These are phyloP conservation scores for Tiliqua scincoides DNA, from an alignment of 2,113 vertebrate species.

Conservation along the genomic window DNA sequence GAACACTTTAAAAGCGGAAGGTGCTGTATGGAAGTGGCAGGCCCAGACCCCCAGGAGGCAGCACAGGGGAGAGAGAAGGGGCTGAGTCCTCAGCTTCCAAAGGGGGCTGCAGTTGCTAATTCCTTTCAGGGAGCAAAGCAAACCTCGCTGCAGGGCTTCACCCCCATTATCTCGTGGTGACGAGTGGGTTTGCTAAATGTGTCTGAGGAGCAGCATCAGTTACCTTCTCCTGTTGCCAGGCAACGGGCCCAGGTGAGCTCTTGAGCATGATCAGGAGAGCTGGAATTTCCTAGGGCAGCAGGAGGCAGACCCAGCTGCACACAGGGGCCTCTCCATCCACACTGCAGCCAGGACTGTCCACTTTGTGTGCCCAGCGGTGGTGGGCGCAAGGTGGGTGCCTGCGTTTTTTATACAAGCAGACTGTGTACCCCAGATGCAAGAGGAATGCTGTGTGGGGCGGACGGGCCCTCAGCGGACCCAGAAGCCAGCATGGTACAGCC, in stretches of 20 bases:
- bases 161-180: neutral
- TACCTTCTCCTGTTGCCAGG: neutral
- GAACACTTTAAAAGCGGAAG: too few relatives aligned
- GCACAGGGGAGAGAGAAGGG: neutral
- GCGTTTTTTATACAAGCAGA: too few relatives aligned
- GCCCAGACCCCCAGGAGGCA: neutral
- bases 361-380: neutral
- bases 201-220: neutral
- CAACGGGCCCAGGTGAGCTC: constrained; percentile 19
- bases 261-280: neutral
- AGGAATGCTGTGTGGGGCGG: too few relatives aligned
- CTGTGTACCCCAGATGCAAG: neutral
- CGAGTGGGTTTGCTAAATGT: neutral
- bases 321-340: accelerated
- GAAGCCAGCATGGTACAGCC: neutral
- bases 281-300: neutral
- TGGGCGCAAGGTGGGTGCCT: neutral
- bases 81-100: neutral
- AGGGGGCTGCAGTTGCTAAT: neutral
- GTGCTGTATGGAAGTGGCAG: neutral
- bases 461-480: neutral
- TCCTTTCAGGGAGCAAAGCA: neutral
- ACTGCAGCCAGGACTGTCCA: accelerated
- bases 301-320: accelerated
- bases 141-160: neutral